Base-by-base conservation (phyloP, 2,888 invertebrate species). In the Caenorhabditis plicata region DNA sequence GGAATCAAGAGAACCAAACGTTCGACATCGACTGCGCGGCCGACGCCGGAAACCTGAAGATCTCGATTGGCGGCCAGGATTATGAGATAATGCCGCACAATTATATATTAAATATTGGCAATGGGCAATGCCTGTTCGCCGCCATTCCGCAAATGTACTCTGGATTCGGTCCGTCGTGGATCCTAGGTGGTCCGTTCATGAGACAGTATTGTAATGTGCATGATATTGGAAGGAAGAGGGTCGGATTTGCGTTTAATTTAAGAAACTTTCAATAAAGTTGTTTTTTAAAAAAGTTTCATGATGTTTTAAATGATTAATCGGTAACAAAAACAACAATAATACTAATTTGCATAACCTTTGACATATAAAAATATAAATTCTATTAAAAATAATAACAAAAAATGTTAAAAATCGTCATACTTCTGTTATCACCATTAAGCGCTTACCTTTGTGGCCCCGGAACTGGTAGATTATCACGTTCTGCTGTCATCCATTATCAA, bases 1-100 rank as follows among this genome's bases (percentile, higher is more conserved):
- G 54, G 54, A 54, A 60, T 19, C 32, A 31, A 23, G 35, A 22
- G 3, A 60, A 60, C 26, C 60, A 60, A 54, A 54, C 54, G 5
- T 60, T 33, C 43, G 54, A 53, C 26, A 60, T 60, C 17, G 46
- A 45, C 5, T 60, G 60, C 19, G 25, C 46, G 23, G 39, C 53
- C 5, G 48, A 53, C 19, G 50, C 49, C 1, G 60, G 54, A 35
- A 45, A 53, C 11, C 50, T 60, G 26, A 60, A 54, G 15, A 9
- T 60, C 45, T 54, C 36, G 22, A 60, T 60, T 8, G 50, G 50
- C n/a, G 15, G 11, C 11, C 43, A 43, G 29, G 54, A 45, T 9
- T 60, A 60, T 46, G 42, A 36, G 20, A 53, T 60, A 5, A 7
- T 36, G 27, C 46, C 60, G 2, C 50, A 50, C 23, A 60, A 60